These are phyloP conservation scores for Egretta garzetta DNA, from an alignment of 2,113 vertebrate species.

Conservation along the genomic window DNA sequence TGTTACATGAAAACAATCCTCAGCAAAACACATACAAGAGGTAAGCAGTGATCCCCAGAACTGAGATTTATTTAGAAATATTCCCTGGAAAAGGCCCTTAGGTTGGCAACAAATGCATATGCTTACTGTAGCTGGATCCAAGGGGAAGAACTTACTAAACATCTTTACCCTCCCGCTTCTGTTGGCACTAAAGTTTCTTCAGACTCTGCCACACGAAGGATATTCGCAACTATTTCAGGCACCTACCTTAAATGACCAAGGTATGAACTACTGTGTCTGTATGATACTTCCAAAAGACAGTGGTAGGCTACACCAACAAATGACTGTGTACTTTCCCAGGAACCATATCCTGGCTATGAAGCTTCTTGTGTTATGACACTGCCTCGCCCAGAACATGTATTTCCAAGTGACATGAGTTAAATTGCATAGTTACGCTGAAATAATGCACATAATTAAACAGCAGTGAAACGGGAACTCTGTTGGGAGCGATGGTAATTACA, in stretches of 20 bases:
- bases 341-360: background rate
- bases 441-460: slow-evolving; percentile 33
- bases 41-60: background rate
- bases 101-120: background rate
- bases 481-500: background rate
- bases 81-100: background rate
- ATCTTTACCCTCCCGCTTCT: background rate
- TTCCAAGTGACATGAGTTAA: slow-evolving; percentile 5
- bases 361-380: background rate
- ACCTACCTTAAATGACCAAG: background rate
- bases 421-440: background rate
- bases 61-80: background rate
- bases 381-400: background rate
- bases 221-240: background rate
- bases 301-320: background rate
- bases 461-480: background rate
- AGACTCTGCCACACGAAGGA: background rate
- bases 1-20: background rate
- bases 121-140: background rate
- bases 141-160: background rate
- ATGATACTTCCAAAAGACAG: background rate
- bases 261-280: background rate
- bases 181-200: background rate
- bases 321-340: background rate
- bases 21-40: background rate